Evolutionary conservation across 2,113 vertebrate species (phyloP).

Genomic region (Labeo catla): DNA sequence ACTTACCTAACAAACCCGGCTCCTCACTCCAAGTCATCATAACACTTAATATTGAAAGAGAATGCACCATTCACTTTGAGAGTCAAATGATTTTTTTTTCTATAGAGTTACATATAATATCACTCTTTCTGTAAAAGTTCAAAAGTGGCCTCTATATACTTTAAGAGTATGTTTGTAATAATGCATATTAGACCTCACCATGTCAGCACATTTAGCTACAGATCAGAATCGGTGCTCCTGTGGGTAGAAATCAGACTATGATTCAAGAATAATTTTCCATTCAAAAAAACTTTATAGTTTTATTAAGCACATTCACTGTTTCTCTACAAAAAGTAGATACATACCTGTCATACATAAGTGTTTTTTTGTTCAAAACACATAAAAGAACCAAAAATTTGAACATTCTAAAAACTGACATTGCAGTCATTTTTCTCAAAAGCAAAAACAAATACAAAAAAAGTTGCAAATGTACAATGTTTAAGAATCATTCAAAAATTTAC

Average conservation of each 20-base stretch:
- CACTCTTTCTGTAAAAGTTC: background rate
- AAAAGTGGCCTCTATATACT: background rate
- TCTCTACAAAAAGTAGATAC: slow-evolving; percentile 48
- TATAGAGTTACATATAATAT: background rate
- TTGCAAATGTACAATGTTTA: slow-evolving; percentile 9
- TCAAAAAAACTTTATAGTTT: slow-evolving; percentile 45
- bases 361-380: background rate
- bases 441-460: background rate
- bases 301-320: slow-evolving; percentile 48
- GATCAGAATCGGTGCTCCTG: background rate
- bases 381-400: background rate
- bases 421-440: background rate
- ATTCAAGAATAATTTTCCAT: slow-evolving; percentile 8
- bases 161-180: background rate
- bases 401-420: background rate
- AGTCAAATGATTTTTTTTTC: background rate
- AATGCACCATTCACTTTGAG: background rate
- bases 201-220: background rate
- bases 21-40: background rate
- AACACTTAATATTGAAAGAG: background rate
- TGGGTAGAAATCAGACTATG: background rate
- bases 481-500: slow-evolving; percentile 9
- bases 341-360: background rate
- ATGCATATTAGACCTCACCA: background rate
- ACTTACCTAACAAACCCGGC: background rate